phyloP scores from a whole-genome alignment of 2,888 invertebrate genomes.

The Maniola hyperantus region DNA sequence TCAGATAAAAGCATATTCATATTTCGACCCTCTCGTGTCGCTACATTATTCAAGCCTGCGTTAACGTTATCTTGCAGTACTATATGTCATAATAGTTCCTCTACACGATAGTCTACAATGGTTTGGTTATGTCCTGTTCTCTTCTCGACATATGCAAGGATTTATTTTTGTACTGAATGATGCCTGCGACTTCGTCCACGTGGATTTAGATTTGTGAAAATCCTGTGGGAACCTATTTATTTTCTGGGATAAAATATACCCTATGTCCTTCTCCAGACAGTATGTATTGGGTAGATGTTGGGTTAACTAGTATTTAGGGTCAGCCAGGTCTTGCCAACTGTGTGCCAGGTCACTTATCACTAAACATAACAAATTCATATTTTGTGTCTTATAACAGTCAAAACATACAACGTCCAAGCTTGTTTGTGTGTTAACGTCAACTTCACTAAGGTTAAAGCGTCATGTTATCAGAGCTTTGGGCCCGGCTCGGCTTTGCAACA shows the following conservation, averaged over 20 bases:
- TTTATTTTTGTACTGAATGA: not conserved
- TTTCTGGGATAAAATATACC: no score
- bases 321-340: no score
- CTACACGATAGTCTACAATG: slow-evolving; percentile 5
- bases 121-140: not conserved
- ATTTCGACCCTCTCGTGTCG: slow-evolving; percentile 12
- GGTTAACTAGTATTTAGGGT: not conserved
- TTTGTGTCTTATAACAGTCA: slow-evolving; percentile 2
- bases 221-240: no score
- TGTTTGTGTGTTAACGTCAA: slow-evolving; percentile 23
- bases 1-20: slow-evolving; percentile 17
- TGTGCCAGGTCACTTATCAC: not conserved
- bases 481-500: slow-evolving; percentile 31
- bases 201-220: no score
- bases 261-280: no score
- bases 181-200: not conserved
- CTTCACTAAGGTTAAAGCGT: slow-evolving; percentile 23
- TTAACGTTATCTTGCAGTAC: slow-evolving; percentile 11
- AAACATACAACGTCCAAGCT: slow-evolving; percentile 1
- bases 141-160: not conserved
- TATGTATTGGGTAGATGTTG: not conserved
- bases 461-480: slow-evolving; percentile 28
- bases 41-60: slow-evolving; percentile 16
- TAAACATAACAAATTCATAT: slow-evolving; percentile 11
- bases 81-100: slow-evolving; percentile 6